Base-by-base conservation (phyloP, 2,888 invertebrate species). In the Selenia dentaria region DNA sequence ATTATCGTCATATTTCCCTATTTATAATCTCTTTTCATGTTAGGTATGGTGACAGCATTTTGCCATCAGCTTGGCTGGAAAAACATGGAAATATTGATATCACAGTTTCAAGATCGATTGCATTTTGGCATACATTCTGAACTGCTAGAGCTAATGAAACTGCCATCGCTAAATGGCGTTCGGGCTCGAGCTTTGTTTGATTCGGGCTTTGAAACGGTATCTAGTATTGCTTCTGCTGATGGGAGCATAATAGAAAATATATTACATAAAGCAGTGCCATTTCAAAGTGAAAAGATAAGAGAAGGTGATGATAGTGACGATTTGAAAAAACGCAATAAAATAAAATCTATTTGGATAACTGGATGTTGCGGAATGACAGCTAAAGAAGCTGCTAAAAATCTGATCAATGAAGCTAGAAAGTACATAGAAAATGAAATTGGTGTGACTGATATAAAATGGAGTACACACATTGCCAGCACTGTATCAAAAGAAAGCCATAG, bases 21-120 rank as follows among this genome's bases (percentile, higher is more conserved):
- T n/a, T n/a, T 3, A 16, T 11, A 11, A 6, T 20, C 8, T 27
- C 35, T 24, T 34, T 24, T 9, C 18, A 69, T 80, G n/a, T 66
- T 59, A 96, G 98, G 98, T 42, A 99, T 99, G 96, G 96, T 99
- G 0, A 97, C 98, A 2, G 94, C 96, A n/a, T 99, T 99, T 86
- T 98, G 98, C 79, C 94, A 93, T 53, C 95, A 97, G 39, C 87
- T 99, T 6, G 97, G 98, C 13, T 99, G 99, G 99, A 93, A 93
- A 56, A 96, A 95, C 73, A 92, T 99, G 68, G 96, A 98, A 77
- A 89, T 97, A 55, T 91, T 99, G 26, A 93, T 99, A 27, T 94
- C 95, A 0, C 97, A 98, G 82, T 99, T 99, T 80, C 98, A 99
- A 87, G 95, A 96, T 66, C 94, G 99, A 9, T 91, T 99, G 27